Evolutionary conservation across 2,113 vertebrate genomes (phyloP).

Genomic region (Cathartes aura): DNA sequence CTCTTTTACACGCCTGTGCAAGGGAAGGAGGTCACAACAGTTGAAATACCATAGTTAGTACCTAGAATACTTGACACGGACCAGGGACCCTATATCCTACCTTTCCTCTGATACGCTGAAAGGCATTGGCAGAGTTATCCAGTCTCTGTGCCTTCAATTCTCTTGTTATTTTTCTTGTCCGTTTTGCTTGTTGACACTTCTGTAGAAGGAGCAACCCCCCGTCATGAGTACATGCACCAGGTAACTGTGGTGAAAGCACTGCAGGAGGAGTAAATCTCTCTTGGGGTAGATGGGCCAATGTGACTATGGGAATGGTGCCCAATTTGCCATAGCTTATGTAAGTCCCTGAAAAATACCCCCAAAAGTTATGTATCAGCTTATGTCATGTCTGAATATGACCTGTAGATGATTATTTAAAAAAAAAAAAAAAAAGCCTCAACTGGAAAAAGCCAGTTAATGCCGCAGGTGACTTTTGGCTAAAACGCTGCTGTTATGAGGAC

Average conservation of each 20-base stretch:
- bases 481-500: neutral
- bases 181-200: too few relatives aligned
- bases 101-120: neutral
- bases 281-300: rapidly evolving
- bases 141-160: neutral
- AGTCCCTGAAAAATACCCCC: neutral
- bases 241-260: rapidly evolving
- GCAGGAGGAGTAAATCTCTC: neutral
- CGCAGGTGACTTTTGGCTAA: neutral
- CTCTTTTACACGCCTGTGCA: neutral
- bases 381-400: neutral
- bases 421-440: neutral
- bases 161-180: neutral
- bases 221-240: rapidly evolving
- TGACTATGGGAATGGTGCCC: rapidly evolving
- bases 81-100: neutral
- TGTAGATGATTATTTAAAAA: neutral
- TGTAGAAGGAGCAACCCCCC: neutral
- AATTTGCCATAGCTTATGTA: neutral
- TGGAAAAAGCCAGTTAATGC: neutral
- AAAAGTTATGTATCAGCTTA: neutral
- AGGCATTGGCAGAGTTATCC: neutral
- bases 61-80: rapidly evolving
- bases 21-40: neutral
- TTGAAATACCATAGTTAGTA: neutral